Evolutionary conservation across 2,888 invertebrate genomes (phyloP).

Genomic region (Leucophora obtusa): DNA sequence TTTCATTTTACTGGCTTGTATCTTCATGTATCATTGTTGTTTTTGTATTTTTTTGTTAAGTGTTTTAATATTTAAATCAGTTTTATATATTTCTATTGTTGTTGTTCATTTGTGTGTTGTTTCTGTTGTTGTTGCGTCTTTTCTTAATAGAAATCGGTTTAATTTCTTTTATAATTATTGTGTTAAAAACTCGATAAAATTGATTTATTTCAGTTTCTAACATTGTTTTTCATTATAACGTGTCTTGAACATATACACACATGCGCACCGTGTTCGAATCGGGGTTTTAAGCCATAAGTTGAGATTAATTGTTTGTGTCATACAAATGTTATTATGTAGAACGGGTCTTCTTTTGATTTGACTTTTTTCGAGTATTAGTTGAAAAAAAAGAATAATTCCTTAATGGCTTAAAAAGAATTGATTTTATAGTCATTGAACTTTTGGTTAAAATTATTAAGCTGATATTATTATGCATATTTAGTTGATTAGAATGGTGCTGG

Average conservation of each 20-base stretch:
- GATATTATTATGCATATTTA: constrained; percentile 16
- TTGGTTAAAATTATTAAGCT: constrained; percentile 23
- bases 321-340: constrained; percentile 49
- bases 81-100: constrained; percentile 47
- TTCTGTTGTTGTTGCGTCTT: constrained; percentile 9
- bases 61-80: constrained; percentile 60
- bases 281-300: constrained; percentile 44
- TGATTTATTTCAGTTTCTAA: constrained; percentile 70
- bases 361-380: background rate
- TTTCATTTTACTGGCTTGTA: background rate
- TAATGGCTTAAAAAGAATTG: constrained; percentile 18
- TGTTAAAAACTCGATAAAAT: constrained; percentile 74
- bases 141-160: constrained; percentile 53
- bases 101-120: constrained; percentile 35
- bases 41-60: constrained; percentile 56
- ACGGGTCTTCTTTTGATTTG: constrained; percentile 27
- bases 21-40: constrained; percentile 47
- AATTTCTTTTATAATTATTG: constrained; percentile 65
- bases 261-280: no score
- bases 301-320: constrained; percentile 59
- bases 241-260: background rate
- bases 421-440: constrained; percentile 54
- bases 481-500: background rate
- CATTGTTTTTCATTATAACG: background rate
- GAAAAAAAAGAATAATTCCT: constrained; percentile 20